A percentile compares a stretch with the other conserved stretches of the same genome.
phyloP scores from a whole-genome alignment of 2,797 vertebrate species.

The Rousettus madagascariensis region DNA sequence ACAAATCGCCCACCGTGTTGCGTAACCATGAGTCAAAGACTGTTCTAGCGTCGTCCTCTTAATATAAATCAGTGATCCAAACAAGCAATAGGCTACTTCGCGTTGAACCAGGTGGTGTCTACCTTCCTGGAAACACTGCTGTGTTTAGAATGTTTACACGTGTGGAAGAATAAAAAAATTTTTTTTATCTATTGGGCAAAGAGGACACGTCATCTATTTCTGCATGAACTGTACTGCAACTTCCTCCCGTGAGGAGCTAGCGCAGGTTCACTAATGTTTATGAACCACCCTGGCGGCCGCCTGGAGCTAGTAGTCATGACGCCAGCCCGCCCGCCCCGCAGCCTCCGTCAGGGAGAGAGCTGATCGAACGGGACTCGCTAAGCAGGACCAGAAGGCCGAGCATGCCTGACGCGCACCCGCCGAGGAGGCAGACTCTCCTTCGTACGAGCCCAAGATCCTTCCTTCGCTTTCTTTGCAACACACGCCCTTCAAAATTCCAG shows the following conservation, averaged over 20 bases:
- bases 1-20: neutral
- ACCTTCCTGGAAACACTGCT: neutral
- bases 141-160: neutral
- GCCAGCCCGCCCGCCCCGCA: neutral
- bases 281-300: neutral
- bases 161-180: neutral
- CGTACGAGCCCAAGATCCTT: neutral
- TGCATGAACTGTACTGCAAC: neutral
- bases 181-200: neutral
- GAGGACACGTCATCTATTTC: conserved; percentile 24
- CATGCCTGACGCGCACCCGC: accelerated
- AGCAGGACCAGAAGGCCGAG: neutral
- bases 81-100: conserved; percentile 9
- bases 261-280: neutral
- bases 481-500: neutral
- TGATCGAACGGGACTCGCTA: neutral
- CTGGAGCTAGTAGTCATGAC: neutral
- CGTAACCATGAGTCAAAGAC: neutral
- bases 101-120: conserved; percentile 20
- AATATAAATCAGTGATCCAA: neutral
- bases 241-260: neutral
- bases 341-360: neutral
- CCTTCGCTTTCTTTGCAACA: neutral
- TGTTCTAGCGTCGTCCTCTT: conserved; percentile 9
- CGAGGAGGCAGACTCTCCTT: neutral